A percentile compares a stretch with the other conserved stretches of the same genome.
Evolutionary conservation across 2,797 vertebrate species (phyloP).

Genomic region (Lepus oiostolus): DNA sequence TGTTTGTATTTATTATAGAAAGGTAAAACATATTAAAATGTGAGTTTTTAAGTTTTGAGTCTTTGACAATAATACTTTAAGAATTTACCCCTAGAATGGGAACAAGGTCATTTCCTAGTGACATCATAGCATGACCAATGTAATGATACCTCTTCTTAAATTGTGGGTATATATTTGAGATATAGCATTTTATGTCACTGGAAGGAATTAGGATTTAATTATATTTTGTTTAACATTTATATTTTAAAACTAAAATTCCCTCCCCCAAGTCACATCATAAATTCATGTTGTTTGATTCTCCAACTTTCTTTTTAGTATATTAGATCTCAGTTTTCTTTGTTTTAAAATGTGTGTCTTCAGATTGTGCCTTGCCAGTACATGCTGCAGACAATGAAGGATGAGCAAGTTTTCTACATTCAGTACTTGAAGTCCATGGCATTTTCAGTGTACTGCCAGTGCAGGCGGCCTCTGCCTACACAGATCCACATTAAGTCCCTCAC

Average conservation of each 20-base stretch:
- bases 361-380: slow-evolving; percentile 98
- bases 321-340: neutral
- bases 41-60: neutral
- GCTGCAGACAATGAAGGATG: slow-evolving; percentile 96
- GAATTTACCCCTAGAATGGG: slow-evolving; percentile 16
- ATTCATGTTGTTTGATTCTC: neutral
- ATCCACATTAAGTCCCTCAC: slow-evolving; percentile 98
- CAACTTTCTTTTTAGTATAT: neutral
- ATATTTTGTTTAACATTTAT: neutral
- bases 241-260: neutral
- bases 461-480: slow-evolving; percentile 94
- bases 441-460: slow-evolving; percentile 97
- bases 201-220: neutral
- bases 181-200: neutral
- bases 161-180: neutral
- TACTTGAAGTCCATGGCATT: slow-evolving; percentile 98
- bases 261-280: neutral
- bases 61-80: neutral
- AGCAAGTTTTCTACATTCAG: slow-evolving; percentile 96
- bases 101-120: slow-evolving; percentile 4
- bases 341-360: slow-evolving; percentile 81
- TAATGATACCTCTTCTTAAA: neutral
- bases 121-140: neutral
- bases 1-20: neutral
- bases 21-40: neutral